These are phyloP conservation scores for Australoheros scitulus DNA, from an alignment of 2,113 vertebrate genomes.

Conservation along the genomic window DNA sequence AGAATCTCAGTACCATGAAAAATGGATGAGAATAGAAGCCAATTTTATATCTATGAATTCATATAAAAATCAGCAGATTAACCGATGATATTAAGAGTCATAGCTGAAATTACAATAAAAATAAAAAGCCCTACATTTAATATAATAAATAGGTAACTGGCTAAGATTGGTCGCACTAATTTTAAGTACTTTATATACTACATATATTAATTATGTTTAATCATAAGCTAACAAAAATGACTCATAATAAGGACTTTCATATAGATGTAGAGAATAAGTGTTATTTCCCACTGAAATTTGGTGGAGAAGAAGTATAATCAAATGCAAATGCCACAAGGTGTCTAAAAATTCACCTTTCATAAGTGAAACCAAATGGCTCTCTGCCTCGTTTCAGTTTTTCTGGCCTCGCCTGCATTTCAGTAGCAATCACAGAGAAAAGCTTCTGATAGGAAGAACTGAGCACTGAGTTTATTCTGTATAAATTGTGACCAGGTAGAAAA, in stretches of 20 bases:
- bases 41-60: too few species aligned
- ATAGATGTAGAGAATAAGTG: neutral
- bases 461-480: neutral
- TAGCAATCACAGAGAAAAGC: neutral
- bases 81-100: too few species aligned
- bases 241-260: neutral
- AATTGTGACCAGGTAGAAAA: neutral
- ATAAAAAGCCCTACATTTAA: neutral
- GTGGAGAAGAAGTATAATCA: neutral
- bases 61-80: too few species aligned
- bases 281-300: neutral
- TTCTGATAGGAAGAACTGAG: neutral
- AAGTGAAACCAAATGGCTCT: constrained; percentile 12
- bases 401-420: neutral
- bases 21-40: neutral
- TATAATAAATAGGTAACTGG: neutral
- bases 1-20: neutral
- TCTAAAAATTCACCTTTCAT: neutral
- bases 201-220: neutral
- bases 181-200: neutral
- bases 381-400: neutral
- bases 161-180: neutral
- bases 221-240: neutral
- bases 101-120: neutral
- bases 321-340: neutral